Base-by-base conservation (phyloP, 2,888 invertebrate genomes). In the Trachelus stipa region DNA sequence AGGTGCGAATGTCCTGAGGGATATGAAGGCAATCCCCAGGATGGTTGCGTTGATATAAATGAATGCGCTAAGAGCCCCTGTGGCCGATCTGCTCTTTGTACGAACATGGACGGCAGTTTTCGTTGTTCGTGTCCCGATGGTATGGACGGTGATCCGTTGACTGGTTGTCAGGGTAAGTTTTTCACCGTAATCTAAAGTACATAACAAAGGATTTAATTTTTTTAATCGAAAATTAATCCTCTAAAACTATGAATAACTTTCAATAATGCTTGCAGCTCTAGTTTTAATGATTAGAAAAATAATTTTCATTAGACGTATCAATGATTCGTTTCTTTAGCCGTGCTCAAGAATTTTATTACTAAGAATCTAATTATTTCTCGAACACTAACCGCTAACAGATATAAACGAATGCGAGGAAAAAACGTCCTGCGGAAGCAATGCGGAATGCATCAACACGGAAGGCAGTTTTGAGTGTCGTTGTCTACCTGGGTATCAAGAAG, bases 1-100 rank as follows among this genome's bases (percentile, higher is more conserved):
- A 95, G 95, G 90, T 98, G 98, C 93, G 95, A 96, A 89, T 98
- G 98, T 89, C 96, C 96, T 35, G 93, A 94, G 80, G 97, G 97
- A 83, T 96, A 94, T 91, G 95, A 96, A 82, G 97, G 97, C 34
- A 96, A 97, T 89, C 95, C 97, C 69, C 94, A 94, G 84, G 94
- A 94, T 80, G 95, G 95, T 76, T 98, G 97, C 90, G 91, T 92
- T 79, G 97, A 97, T 90, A 92, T 94, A 78, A 94, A 97, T 91
- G 96, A 96, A 91, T 97, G 97, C 88, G 92, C 94, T 34, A 93
- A 95, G 84, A 93, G 94, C 79, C 94, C 95, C 69, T 98, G 98
- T 90, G 97, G 97, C 76, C 93, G 95, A 81, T 94, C 95, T 85
- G 97, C 97, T 9, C 92, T 94, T 76, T 98, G 98, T 90, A 94